Conservation (phyloP, 2,888 invertebrate genomes). For the Andrena minutula region DNA sequence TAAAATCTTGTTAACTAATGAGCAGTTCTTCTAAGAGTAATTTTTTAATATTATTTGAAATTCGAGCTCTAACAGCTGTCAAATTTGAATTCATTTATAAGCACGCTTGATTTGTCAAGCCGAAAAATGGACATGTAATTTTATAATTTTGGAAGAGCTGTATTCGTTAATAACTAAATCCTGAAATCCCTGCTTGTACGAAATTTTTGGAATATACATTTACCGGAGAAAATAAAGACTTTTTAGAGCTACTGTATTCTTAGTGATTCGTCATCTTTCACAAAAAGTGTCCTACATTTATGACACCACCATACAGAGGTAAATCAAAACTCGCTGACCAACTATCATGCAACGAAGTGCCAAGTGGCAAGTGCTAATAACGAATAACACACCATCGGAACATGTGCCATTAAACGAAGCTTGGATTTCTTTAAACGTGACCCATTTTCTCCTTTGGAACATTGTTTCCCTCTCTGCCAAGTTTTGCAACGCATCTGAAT, state of each 20-base stretch:
- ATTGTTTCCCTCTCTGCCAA: conserved; percentile 27
- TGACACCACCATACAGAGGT: neutral
- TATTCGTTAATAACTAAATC: no score
- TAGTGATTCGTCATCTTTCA: neutral
- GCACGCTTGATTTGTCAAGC: no score
- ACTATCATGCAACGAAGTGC: neutral
- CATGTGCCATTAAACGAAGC: conserved; percentile 32
- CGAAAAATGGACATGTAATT: no score
- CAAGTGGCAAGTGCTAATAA: conserved; percentile 31
- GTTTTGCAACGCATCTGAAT: conserved; percentile 35
- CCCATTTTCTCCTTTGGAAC: conserved; percentile 40
- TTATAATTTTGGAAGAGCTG: no score
- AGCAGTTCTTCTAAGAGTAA: no score
- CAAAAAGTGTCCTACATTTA: neutral
- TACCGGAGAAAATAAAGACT: no score
- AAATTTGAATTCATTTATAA: no score
- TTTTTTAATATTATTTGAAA: no score
- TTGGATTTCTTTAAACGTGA: conserved; percentile 38
- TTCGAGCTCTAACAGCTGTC: no score
- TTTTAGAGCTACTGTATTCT: neutral
- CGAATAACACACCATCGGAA: conserved; percentile 38
- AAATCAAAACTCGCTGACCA: conserved; percentile 1
- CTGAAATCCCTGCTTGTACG: no score
- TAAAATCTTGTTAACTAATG: no score
- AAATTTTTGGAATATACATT: no score